Conservation (phyloP, 1,140 invertebrate species). For the Drosophila simulans region DNA sequence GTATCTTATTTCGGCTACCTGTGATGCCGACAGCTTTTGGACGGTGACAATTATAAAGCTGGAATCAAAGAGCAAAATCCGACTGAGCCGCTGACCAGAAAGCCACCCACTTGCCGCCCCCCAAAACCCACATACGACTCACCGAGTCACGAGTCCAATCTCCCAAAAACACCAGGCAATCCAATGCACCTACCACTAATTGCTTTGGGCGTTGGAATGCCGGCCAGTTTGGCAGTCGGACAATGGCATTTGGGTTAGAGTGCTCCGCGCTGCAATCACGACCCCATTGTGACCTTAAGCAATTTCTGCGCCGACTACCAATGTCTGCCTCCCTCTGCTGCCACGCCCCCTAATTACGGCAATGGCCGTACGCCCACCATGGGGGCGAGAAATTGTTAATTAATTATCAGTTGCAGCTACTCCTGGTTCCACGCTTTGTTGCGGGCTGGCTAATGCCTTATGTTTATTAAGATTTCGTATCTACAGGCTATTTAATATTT, state of each 20-base stretch:
- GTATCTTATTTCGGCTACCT: background rate
- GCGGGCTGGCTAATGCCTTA: conserved; percentile 25
- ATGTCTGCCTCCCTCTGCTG: conserved; percentile 13
- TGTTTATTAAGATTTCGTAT: conserved; percentile 37
- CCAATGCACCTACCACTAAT: conserved; percentile 35
- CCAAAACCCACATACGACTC: background rate
- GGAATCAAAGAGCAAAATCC: background rate
- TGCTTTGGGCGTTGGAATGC: conserved; percentile 41
- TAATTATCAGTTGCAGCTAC: conserved; percentile 32
- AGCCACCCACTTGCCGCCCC: background rate
- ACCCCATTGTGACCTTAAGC: conserved; percentile 44
- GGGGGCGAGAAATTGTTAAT: conserved; percentile 29
- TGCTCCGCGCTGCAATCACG: conserved; percentile 37
- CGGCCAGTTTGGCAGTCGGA: conserved; percentile 27
- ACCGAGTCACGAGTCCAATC: conserved; percentile 2
- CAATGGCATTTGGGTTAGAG: conserved; percentile 37
- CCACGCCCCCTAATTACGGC: conserved; percentile 50
- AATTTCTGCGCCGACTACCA: conserved; percentile 24
- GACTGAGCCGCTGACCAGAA: background rate
- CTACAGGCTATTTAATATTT: background rate
- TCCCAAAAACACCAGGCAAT: conserved; percentile 26
- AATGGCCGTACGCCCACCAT: conserved; percentile 18
- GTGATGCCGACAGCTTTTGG: background rate
- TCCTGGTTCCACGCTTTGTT: conserved; percentile 1
- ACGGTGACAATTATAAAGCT: background rate